Base-by-base conservation (phyloP, 2,797 vertebrate genomes). In the Sebastes hubbsi region DNA sequence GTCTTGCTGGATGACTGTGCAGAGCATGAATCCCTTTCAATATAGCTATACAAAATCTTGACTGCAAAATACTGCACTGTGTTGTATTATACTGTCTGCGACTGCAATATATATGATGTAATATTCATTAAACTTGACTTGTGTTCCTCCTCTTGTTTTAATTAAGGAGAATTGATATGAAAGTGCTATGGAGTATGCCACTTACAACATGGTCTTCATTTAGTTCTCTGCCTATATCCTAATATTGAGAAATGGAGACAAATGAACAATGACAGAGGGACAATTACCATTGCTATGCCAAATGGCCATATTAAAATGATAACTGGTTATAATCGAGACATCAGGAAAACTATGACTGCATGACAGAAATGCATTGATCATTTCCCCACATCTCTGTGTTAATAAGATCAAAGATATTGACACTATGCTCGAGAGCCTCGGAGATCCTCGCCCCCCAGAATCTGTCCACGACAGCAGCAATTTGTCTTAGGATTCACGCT, bases 361-460 rank as follows among this genome's bases (percentile, higher is more conserved):
- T 88, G 86, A 84, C 80, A 85, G 86, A 80, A 76, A 77, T 70
- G 73, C 84, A 94, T 89, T 83, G 90, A 92, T 90, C 88, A 86
- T 75, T 85, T 88, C 83, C 83, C 81, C 64, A 78, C 81, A 68
- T 80, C 55, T 75, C 80, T 18, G 59, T 56, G 75, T 81, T 89
- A 89, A 92, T 85, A 83, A 71, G 87, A 91, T 91, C 89, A 90
- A 84, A 91, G 84, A 80, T 91, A 90, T 91, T 89, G 82, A 88
- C 81, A 83, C 14, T 10, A 32, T 1, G 70, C 84, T 83, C 49
- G 24, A 78, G 75, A 88, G 86, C 78, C 62, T 83, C 63, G 52
- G 61, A 85, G 77, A 80, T 74, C 75, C 20, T 78, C 56, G 10
- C 86, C 80, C 67, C 78, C 81, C 63, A 69, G 83, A 88, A 81